These are phyloP conservation scores for Rhagoletis pomonella DNA, from an alignment of 1,140 invertebrate species.

Conservation along the genomic window DNA sequence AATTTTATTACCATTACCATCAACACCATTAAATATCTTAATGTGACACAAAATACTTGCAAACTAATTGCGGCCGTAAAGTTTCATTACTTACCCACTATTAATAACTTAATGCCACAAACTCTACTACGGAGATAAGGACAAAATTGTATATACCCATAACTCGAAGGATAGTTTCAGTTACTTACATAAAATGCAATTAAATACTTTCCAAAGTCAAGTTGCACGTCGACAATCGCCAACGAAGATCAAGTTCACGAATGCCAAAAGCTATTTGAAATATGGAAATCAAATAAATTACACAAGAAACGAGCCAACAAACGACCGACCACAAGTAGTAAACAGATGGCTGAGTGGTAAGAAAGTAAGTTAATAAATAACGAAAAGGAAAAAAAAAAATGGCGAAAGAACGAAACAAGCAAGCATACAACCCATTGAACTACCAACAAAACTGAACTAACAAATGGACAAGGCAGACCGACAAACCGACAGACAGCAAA, in stretches of 20 bases:
- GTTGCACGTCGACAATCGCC: slow-evolving; percentile 30
- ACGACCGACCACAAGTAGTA: slow-evolving; percentile 25
- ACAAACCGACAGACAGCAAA: too few relatives aligned
- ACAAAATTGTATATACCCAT: slow-evolving; percentile 8
- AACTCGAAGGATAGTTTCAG: neutral
- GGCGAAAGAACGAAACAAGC: neutral
- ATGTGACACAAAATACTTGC: neutral
- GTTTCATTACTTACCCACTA: neutral
- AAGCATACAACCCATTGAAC: slow-evolving; percentile 28
- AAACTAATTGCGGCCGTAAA: neutral
- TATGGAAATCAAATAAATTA: slow-evolving; percentile 52
- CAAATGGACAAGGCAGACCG: neutral
- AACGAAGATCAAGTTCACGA: slow-evolving; percentile 45
- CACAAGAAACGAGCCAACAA: neutral
- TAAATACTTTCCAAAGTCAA: slow-evolving; percentile 49
- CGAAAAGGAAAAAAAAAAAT: neutral
- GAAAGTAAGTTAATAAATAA: slow-evolving; percentile 51
- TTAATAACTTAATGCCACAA: neutral
- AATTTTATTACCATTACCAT: neutral
- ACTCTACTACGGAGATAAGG: neutral
- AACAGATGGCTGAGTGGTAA: neutral
- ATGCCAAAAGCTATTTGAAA: slow-evolving; percentile 51
- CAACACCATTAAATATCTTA: neutral
- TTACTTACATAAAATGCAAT: slow-evolving; percentile 46
- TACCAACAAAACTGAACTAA: neutral